These are phyloP conservation scores for Saguinus midas DNA, from an alignment of 2,113 vertebrate species.

Conservation along the genomic window DNA sequence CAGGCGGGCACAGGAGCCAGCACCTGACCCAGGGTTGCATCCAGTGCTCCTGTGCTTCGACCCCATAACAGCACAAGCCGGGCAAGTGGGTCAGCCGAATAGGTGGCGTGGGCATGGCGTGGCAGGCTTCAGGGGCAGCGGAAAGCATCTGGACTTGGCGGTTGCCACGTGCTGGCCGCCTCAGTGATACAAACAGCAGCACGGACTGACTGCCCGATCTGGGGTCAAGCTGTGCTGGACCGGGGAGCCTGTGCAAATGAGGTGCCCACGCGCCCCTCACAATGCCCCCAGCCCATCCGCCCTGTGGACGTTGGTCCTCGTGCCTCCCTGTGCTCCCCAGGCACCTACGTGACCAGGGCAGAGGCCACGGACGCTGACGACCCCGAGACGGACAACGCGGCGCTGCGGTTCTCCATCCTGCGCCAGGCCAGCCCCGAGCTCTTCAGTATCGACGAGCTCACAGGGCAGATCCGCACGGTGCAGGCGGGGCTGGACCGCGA, in stretches of 20 bases:
- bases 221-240: background rate
- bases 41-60: too few relatives aligned
- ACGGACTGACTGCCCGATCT: background rate
- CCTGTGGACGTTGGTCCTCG: too few relatives aligned
- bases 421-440: constrained; percentile 86
- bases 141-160: background rate
- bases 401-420: constrained; percentile 90
- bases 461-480: constrained; percentile 91
- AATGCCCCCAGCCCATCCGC: too few relatives aligned
- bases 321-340: constrained; percentile 42
- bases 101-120: accelerated
- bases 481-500: constrained; percentile 93
- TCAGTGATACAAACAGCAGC: accelerated
- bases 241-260: accelerated
- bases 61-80: background rate
- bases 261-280: background rate
- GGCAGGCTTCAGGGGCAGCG: accelerated
- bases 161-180: background rate
- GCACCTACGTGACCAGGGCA: constrained; percentile 91
- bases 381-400: constrained; percentile 92
- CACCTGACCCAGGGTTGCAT: background rate
- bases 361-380: constrained; percentile 93
- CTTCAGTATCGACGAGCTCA: constrained; percentile 92
- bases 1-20: background rate
- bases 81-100: background rate